Percentiles rank a stretch among this genome's conserved stretches.
These are phyloP conservation scores for Barnardius zonarius DNA, from an alignment of 2,113 vertebrate species.

Conservation along the genomic window DNA sequence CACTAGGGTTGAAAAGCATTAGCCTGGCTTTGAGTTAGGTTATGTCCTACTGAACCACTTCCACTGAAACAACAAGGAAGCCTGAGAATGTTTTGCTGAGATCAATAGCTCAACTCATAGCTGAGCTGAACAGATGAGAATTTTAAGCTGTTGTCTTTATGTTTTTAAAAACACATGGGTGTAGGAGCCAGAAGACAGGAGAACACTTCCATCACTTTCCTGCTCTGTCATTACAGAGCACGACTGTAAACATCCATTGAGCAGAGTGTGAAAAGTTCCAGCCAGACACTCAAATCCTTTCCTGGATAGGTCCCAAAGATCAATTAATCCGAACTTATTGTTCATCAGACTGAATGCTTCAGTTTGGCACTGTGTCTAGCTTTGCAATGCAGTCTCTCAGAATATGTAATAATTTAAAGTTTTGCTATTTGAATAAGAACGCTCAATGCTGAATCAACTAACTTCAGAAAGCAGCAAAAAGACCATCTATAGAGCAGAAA, in stretches of 20 bases:
- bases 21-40: neutral
- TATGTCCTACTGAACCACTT: neutral
- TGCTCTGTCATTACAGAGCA: conserved; percentile 23
- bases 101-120: neutral
- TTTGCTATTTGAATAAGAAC: neutral
- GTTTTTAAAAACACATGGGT: neutral
- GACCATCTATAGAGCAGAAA: neutral
- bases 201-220: neutral
- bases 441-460: neutral
- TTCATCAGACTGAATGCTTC: conserved; percentile 21
- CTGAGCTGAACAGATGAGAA: conserved; percentile 8
- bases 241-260: neutral
- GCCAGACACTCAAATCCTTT: conserved; percentile 51
- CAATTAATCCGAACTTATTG: conserved; percentile 40
- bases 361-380: neutral
- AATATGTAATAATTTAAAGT: neutral
- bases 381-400: neutral
- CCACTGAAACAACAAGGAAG: conserved; percentile 6
- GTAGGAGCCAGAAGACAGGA: neutral
- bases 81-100: neutral
- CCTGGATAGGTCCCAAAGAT: conserved; percentile 41
- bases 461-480: neutral
- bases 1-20: neutral
- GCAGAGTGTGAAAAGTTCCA: neutral
- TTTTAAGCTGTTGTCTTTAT: conserved; percentile 18